Evolutionary conservation across 2,797 vertebrate species (phyloP).

Genomic region (Anguilla marmorata): DNA sequence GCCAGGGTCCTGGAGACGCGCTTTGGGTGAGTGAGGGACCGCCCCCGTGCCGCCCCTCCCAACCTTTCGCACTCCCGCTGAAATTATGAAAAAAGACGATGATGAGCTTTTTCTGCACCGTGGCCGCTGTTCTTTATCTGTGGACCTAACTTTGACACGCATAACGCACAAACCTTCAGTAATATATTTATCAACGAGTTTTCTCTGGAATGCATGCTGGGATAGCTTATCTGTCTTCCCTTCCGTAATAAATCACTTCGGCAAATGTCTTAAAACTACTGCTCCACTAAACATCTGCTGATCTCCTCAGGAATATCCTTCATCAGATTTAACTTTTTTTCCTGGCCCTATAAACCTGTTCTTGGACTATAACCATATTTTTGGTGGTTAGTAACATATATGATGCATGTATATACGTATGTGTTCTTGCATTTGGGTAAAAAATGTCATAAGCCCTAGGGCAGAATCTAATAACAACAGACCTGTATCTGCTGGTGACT

Average conservation of each 20-base stretch:
- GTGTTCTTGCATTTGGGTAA: not conserved
- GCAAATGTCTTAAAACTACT: not conserved
- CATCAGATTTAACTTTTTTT: not conserved
- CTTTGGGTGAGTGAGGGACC: constrained; percentile 73
- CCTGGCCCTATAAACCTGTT: not conserved
- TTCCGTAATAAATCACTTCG: not conserved
- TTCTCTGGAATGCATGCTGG: not conserved
- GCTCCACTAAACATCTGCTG: not conserved
- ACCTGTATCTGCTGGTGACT: not conserved
- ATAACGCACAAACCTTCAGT: not conserved
- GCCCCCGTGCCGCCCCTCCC: not conserved
- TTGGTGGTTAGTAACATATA: not conserved
- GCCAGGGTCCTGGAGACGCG: constrained; percentile 72
- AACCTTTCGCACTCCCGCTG: not conserved
- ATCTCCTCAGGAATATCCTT: not conserved
- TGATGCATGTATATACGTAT: not conserved
- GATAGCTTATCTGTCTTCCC: not conserved
- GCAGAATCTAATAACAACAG: not conserved
- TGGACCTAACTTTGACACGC: not conserved
- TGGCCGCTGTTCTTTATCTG: not conserved
- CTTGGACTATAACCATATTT: not conserved
- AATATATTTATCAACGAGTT: not conserved
- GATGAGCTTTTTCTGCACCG: not conserved
- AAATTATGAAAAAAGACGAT: not conserved
- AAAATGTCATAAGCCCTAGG: not conserved